Percentiles rank a stretch among this genome's conserved stretches.
Conservation (phyloP, 1,140 invertebrate genomes). For the Drusus annulatus region DNA sequence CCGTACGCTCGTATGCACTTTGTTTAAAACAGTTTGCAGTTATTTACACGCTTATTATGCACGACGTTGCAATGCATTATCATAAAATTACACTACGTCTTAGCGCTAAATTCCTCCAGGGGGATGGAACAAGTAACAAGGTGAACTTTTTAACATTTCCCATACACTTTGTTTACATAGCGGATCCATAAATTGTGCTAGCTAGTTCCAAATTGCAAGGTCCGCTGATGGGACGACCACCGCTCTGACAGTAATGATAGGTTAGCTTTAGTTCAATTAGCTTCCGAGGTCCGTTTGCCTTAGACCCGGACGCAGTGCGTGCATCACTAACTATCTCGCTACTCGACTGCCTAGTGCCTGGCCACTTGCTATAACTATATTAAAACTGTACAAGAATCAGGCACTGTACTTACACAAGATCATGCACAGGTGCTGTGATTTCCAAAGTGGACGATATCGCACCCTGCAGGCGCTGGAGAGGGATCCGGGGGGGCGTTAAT, state of each 20-base stretch:
- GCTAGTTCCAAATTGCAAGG: slow-evolving; percentile 22
- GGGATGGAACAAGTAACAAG: not conserved
- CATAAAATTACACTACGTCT: slow-evolving; percentile 11
- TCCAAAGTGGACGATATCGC: too few species aligned
- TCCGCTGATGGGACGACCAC: slow-evolving; percentile 19
- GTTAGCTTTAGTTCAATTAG: slow-evolving; percentile 8
- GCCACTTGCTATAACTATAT: too few species aligned
- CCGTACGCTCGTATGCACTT: not conserved
- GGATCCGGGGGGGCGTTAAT: too few species aligned
- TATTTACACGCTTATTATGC: slow-evolving; percentile 18
- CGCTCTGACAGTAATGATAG: not conserved
- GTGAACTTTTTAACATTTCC: not conserved
- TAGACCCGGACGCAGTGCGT: too few species aligned
- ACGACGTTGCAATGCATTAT: not conserved
- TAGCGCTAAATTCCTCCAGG: slow-evolving; percentile 11
- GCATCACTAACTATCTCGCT: too few species aligned
- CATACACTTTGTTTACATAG: slow-evolving; percentile 8
- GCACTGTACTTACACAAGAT: too few species aligned
- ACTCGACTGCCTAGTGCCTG: too few species aligned
- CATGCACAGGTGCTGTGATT: too few species aligned
- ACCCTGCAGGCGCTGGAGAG: too few species aligned
- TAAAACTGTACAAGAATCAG: too few species aligned
- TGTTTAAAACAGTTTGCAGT: not conserved
- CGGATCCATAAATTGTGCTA: slow-evolving; percentile 11
- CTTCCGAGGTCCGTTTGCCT: not conserved